Evolutionary conservation across 2,113 vertebrate species (phyloP).

Genomic region (Saccopteryx bilineata): DNA sequence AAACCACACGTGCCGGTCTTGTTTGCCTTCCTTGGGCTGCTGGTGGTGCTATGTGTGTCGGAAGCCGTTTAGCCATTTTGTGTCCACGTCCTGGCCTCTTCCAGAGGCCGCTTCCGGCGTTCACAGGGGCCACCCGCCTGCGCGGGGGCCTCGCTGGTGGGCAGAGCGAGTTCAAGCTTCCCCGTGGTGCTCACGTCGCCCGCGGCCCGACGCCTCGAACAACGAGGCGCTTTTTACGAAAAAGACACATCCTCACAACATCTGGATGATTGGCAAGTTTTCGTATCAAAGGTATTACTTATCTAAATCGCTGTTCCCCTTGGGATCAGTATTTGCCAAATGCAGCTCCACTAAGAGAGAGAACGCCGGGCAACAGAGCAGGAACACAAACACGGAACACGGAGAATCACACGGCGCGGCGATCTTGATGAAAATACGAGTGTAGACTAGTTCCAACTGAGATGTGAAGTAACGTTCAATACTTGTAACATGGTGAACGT

Average conservation of each 20-base stretch:
- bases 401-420: background rate
- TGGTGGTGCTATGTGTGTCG: background rate
- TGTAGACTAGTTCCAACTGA: slow-evolving; percentile 56
- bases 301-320: slow-evolving; percentile 39
- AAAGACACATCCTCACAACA: background rate
- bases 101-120: background rate
- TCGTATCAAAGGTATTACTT: background rate
- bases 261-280: slow-evolving; percentile 38
- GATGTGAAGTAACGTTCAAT: slow-evolving; percentile 64
- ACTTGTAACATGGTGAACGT: slow-evolving; percentile 63
- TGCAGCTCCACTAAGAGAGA: background rate
- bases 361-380: slow-evolving; percentile 43
- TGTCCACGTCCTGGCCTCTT: background rate
- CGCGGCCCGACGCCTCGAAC: rapidly evolving
- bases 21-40: background rate
- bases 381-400: slow-evolving; percentile 46
- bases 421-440: background rate
- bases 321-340: slow-evolving; percentile 69
- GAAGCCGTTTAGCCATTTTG: slow-evolving; percentile 23
- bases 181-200: background rate
- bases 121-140: background rate
- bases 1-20: slow-evolving; percentile 14
- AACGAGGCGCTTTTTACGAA: slow-evolving; percentile 45
- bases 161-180: background rate
- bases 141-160: background rate